Evolutionary conservation across 2,797 vertebrate species (phyloP), one percentile per base, ranked within the genome.

Genomic region (Danio kyathit): DNA sequence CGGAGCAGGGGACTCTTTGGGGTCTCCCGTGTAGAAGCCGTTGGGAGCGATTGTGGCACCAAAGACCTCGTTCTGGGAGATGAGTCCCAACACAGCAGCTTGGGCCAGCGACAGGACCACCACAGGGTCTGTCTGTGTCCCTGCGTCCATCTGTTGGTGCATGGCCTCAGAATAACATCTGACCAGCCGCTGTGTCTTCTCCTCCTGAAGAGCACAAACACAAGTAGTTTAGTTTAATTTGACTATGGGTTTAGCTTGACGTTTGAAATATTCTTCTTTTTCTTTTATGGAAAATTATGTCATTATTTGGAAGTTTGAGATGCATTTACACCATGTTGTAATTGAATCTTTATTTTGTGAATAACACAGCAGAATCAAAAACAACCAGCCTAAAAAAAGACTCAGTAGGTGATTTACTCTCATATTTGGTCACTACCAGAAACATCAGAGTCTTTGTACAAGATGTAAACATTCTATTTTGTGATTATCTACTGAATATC

Each of bases 51-150:
- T 91, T 2, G 97, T 97, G 87, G 97, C 97, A n/a, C 97, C 97
- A 0, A 99, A 97, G 84, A 97, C 95, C 90, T 98, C 97, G 93
- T 97, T 98, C 74, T 98, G 96, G 0, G 97, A 96, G 87, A 99
- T 97, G 87, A 99, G 93, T 89, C 97, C 97, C 90, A 98, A 91
- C 84, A 98, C 96, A 0, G 97, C 97, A 0, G 97, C 97, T 93
- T 99, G 97, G 6, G 97, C 97, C 93, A 99, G 94, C 83, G 96
- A 98, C 91, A 99, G 95, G 90, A 98, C 97, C 85, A 99, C 97
- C 87, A 98, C 97, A 0, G 97, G 96, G 19, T 99, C 97, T 49
- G 97, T 99, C 94, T 99, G 97, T 61, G 97, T 98, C 91, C 96
- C 96, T 86, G 94, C 96, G 92, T 97, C 96, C 84, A 95, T 95